These are phyloP conservation scores for Dicycla oo DNA, from an alignment of 2,888 invertebrate species.

Conservation along the genomic window DNA sequence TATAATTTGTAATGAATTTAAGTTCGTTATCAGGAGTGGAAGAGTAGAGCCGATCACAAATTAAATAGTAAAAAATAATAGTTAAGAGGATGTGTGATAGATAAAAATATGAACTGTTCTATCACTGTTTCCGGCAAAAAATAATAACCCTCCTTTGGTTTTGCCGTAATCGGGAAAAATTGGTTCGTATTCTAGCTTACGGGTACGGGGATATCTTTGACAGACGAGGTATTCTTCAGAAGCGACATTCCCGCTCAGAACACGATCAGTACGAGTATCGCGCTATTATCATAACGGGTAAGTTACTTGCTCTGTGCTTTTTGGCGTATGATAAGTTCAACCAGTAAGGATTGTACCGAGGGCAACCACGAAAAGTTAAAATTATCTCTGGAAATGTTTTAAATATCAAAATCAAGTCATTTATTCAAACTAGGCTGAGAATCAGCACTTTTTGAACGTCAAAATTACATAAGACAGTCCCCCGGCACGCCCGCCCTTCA, in stretches of 20 bases:
- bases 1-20: not conserved
- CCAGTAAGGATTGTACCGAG: no score
- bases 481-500: no score
- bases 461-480: no score
- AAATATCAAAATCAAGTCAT: no score
- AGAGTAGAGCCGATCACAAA: not conserved
- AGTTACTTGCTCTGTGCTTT: no score
- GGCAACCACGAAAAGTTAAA: no score
- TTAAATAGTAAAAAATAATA: not conserved
- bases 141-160: no score
- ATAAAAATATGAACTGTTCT: conserved; percentile 9
- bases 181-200: not conserved
- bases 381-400: no score
- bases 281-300: not conserved
- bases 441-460: no score
- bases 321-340: no score
- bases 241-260: not conserved
- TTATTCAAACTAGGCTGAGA: no score
- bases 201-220: not conserved
- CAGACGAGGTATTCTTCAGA: not conserved
- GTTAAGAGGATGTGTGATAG: conserved; percentile 12
- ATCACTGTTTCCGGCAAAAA: conserved; percentile 16
- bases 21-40: not conserved
- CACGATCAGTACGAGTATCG: no score
- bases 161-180: not conserved